Evolutionary conservation across 2,797 vertebrate species (phyloP), one percentile per base, ranked within the genome.

Genomic region (Sebastes elongatus): DNA sequence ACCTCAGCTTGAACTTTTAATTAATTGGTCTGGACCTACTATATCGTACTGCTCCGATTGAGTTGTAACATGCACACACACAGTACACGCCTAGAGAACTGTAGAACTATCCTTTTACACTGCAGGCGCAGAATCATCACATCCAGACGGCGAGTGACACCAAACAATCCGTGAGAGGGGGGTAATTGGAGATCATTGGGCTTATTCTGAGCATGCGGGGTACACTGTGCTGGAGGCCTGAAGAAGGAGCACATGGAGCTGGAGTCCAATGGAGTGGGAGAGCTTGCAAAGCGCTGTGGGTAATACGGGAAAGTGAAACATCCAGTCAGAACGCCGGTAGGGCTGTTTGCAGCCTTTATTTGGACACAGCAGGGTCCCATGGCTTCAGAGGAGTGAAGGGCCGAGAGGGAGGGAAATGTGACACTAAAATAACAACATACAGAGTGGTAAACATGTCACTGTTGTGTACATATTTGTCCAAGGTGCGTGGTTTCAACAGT

Each of bases 161-260:
- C 94, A 27, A 94, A 88, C 91, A 92, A 95, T 96, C 94, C 87
- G 60, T 94, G 92, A 89, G 93, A 86, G 93, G 92, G 88, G 90
- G 92, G 94, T 94, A 96, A 96, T 94, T 94, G 86, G 95, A 96
- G 92, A 86, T 70, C 87, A 91, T 81, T 87, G 59, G 87, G 92
- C 92, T 94, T 95, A 95, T 96, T 96, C 94, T 93, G 92, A 95
- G 92, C 93, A 83, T 89, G 89, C 88, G 83, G 77, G 90, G 92
- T 86, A 84, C 86, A 94, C 82, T 66, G 30, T 70, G 83, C 80
- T 79, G 35, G 11, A 81, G 81, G 78, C 38, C 78, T 18, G 55
- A 61, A 38, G 59, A 84, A 49, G 78, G 55, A 70, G 78, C 79
- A 86, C 80, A 76, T 78, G 76, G 77, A 87, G 79, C 73, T 70